phyloP scores from a whole-genome alignment of 2,113 vertebrate species.

The Myrmecobius fasciatus region DNA sequence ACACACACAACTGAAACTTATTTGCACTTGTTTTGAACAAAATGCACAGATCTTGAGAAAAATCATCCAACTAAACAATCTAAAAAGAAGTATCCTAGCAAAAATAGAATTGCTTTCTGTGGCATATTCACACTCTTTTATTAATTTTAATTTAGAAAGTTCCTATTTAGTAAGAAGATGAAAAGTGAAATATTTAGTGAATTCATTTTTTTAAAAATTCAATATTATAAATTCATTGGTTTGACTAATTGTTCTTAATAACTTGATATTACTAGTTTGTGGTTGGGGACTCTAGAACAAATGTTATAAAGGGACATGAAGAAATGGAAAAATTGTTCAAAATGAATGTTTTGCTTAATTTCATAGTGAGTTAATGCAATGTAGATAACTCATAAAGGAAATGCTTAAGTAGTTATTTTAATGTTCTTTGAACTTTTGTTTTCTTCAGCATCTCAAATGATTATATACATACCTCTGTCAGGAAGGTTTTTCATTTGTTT shows the following conservation, averaged over 20 bases:
- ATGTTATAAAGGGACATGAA: neutral
- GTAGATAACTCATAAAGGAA: neutral
- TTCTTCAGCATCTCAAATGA: neutral
- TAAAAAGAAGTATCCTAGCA: neutral
- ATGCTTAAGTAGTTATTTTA: neutral
- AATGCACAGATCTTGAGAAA: neutral
- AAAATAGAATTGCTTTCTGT: neutral
- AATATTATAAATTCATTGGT: neutral
- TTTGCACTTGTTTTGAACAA: neutral
- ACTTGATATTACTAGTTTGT: neutral
- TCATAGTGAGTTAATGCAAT: neutral
- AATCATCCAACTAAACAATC: neutral
- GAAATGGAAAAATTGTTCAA: neutral
- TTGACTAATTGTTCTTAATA: neutral
- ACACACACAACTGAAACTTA: neutral
- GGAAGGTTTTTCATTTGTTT: no score
- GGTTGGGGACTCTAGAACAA: neutral
- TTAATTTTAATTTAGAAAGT: neutral
- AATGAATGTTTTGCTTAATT: neutral
- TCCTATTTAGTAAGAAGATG: neutral
- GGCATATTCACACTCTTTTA: neutral
- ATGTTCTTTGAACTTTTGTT: neutral
- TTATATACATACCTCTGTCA: neutral
- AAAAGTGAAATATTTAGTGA: neutral
- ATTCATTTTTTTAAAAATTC: neutral